Evolutionary conservation across 2,888 invertebrate species (phyloP), one percentile per base, ranked within the genome.

Genomic region (Rhamnusium bicolor): DNA sequence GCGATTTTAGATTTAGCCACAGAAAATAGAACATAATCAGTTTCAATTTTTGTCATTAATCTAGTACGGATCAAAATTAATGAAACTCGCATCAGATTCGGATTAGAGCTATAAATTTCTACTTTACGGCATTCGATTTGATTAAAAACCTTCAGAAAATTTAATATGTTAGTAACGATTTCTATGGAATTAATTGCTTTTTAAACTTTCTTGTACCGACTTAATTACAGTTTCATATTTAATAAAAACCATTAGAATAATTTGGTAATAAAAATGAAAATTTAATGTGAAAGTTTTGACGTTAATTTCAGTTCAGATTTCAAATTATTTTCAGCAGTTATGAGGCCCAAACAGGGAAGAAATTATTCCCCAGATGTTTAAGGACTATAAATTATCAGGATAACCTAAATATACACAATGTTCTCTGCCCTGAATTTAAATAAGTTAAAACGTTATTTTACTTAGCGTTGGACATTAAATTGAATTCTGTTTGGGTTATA

Each of bases 21-120:
- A 40, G 40, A 40, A 40, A 40, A 40, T 40, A 40, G 40, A n/a
- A 40, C 40, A 53, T 51, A 49, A 53, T 65, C 53, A 53, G 32
- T 65, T 65, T 51, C 53, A 65, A 53, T 65, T 65, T n/a, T 32
- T 16, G 51, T 65, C 65, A n/a, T 21, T 27, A 56, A 56, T 56
- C 54, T 51, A 61, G 29, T 49, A 12, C 40, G n/a, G 10, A 32
- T 65, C 29, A 40, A 32, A 65, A 65, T 65, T 53, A 65, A 53
- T 65, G 65, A 65, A 65, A 19, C 51, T 27, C 19, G 1, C 27
- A 53, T 51, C 65, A 8, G n/a, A 51, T n/a, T 53, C 53, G 19
- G 40, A 65, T 65, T 65, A 53, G 51, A 53, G 53, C 53, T 40
- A 40, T 65, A 53, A 65, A 65, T 53, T 65, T 21, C 65, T 16